Evolutionary conservation across 2,888 invertebrate species (phyloP).

Genomic region (Phengaris alcon): DNA sequence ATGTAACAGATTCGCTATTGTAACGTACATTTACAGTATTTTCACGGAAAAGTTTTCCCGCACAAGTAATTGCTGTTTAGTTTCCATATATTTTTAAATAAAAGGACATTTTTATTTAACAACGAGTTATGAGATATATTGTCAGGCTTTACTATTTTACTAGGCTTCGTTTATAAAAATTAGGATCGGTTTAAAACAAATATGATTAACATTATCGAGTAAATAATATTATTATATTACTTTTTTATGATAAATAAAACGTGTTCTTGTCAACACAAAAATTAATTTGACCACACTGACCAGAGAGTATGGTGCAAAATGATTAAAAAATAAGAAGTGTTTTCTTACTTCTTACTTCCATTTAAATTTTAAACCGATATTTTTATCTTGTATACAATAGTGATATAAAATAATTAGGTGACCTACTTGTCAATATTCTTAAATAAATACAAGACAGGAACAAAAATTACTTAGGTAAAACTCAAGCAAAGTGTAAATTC

Average conservation of each 20-base stretch:
- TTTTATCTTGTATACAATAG: too few species aligned
- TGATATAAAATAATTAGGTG: too few species aligned
- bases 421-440: too few species aligned
- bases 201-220: neutral
- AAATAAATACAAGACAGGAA: neutral
- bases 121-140: neutral
- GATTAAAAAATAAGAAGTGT: too few species aligned
- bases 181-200: neutral
- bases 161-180: neutral
- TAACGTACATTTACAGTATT: neutral
- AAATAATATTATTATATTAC: too few species aligned
- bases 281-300: neutral
- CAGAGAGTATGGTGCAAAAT: neutral
- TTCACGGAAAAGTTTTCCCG: neutral
- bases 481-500: conserved; percentile 35
- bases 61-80: neutral
- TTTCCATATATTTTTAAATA: neutral
- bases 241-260: too few species aligned
- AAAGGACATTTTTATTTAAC: neutral
- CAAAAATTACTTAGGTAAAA: neutral
- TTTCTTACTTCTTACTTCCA: too few species aligned
- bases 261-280: too few species aligned
- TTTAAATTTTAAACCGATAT: too few species aligned
- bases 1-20: neutral
- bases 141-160: neutral